Evolutionary conservation across 2,113 vertebrate species (phyloP).

Genomic region (Crotalus viridis): DNA sequence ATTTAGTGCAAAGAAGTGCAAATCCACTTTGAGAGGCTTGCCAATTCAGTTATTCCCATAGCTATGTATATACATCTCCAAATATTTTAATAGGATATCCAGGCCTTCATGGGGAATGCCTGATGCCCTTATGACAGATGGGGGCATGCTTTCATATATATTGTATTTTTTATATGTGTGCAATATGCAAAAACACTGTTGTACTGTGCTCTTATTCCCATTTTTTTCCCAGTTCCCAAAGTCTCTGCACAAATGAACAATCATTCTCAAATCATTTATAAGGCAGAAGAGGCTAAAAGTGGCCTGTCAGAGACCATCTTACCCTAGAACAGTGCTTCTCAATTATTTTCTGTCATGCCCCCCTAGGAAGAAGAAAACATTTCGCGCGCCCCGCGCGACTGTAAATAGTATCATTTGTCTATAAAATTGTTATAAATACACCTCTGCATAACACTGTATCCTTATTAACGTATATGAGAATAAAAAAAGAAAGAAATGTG

Average conservation of each 20-base stretch:
- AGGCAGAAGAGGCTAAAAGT: not conserved
- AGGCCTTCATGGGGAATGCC: not conserved
- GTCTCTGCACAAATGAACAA: not conserved
- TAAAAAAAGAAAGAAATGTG: no score
- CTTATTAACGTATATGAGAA: no score
- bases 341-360: no score
- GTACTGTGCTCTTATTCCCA: not conserved
- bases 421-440: no score
- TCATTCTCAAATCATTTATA: not conserved
- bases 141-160: not conserved
- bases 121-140: not conserved
- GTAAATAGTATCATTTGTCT: no score
- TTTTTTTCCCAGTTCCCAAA: not conserved
- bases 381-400: no score
- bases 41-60: not conserved
- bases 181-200: not conserved
- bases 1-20: not conserved
- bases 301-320: not conserved
- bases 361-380: no score
- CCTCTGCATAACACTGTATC: no score
- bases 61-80: not conserved
- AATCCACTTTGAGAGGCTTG: not conserved
- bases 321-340: not conserved
- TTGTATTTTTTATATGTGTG: not conserved
- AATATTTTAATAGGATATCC: not conserved